phyloP scores from a whole-genome alignment of 2,113 vertebrate genomes.

The Pseudorhombus dupliciocellatus region DNA sequence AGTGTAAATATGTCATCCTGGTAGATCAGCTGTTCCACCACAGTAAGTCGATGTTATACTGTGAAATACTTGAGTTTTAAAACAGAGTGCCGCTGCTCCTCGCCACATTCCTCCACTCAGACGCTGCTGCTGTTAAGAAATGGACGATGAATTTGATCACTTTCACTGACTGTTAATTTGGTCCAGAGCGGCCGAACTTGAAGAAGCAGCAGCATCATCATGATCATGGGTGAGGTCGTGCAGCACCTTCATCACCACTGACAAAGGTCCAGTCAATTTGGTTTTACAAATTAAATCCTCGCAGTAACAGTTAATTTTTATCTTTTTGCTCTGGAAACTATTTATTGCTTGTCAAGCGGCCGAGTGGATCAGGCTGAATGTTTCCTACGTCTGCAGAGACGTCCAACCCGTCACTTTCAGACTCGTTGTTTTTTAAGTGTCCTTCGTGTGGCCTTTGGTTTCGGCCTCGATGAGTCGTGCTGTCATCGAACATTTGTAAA shows the following conservation, averaged over 20 bases:
- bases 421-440: slow-evolving; percentile 70
- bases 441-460: slow-evolving; percentile 71
- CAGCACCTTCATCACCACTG: not conserved
- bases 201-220: not conserved
- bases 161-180: not conserved
- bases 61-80: slow-evolving; percentile 56
- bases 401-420: not conserved
- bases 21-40: not conserved
- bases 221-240: not conserved
- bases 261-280: slow-evolving; percentile 53
- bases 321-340: slow-evolving; percentile 45
- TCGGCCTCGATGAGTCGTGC: slow-evolving; percentile 37
- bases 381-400: not conserved
- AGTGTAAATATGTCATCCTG: slow-evolving; percentile 5
- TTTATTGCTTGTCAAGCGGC: slow-evolving; percentile 58
- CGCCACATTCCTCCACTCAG: slow-evolving; percentile 53
- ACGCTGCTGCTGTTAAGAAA: slow-evolving; percentile 21
- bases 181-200: not conserved
- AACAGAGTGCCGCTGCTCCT: not conserved
- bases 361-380: slow-evolving; percentile 24
- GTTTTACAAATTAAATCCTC: slow-evolving; percentile 68
- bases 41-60: slow-evolving; percentile 50
- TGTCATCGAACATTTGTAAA: slow-evolving; percentile 69
- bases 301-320: slow-evolving; percentile 25
- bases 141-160: not conserved